These are phyloP conservation scores for Otis tarda DNA, from an alignment of 2,113 vertebrate species.

Conservation along the genomic window DNA sequence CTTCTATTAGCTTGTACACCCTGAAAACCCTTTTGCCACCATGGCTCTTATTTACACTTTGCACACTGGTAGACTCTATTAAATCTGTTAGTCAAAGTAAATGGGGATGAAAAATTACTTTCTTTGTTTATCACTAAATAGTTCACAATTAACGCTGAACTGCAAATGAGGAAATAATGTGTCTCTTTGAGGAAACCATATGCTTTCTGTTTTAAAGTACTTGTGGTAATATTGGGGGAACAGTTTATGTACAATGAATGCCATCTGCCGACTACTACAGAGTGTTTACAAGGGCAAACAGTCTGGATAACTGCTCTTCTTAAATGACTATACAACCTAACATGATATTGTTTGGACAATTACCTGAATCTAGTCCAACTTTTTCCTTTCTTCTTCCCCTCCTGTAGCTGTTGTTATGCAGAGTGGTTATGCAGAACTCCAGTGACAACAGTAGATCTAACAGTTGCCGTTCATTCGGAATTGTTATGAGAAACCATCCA, in stretches of 20 bases:
- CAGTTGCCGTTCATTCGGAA: neutral
- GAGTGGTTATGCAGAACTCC: neutral
- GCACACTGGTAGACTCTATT: slow-evolving; percentile 16
- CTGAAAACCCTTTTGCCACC: neutral
- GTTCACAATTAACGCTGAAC: slow-evolving; percentile 73
- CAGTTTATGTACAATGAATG: slow-evolving; percentile 66
- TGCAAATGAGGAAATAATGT: slow-evolving; percentile 73
- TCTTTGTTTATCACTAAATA: slow-evolving; percentile 69
- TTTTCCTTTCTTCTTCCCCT: neutral
- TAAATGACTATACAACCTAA: slow-evolving; percentile 27
- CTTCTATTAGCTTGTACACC: neutral
- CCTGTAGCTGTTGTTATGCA: neutral
- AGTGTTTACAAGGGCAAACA: slow-evolving; percentile 68
- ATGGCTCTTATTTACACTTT: slow-evolving; percentile 31
- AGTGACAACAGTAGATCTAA: neutral
- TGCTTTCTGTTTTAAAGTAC: slow-evolving; percentile 65
- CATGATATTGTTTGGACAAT: neutral
- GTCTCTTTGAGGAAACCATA: slow-evolving; percentile 71
- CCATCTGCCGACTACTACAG: slow-evolving; percentile 78
- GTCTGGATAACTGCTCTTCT: slow-evolving; percentile 31
- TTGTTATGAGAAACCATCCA: neutral
- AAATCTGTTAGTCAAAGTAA: slow-evolving; percentile 58
- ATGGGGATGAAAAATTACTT: slow-evolving; percentile 69
- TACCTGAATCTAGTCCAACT: slow-evolving; percentile 12
- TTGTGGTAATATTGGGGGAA: slow-evolving; percentile 32